Percentiles rank a stretch among this genome's conserved stretches.
Conservation (phyloP, 2,888 invertebrate genomes). For the Diarsia mendica region DNA sequence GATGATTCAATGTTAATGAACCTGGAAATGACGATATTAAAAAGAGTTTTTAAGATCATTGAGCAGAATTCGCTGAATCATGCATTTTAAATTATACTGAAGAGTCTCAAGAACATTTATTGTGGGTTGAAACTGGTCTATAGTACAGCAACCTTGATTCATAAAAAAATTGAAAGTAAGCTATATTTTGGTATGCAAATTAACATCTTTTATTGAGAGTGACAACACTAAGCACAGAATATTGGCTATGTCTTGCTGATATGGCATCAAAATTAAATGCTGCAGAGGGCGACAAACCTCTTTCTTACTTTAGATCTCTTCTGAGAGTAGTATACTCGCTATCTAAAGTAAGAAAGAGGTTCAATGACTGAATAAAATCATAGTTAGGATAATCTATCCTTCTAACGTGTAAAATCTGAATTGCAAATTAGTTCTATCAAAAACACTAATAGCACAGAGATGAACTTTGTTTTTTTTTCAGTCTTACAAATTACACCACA, state of each 20-base stretch:
- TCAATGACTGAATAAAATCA: constrained; percentile 1
- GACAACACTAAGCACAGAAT: background rate
- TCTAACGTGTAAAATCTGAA: no score
- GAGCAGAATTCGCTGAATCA: background rate
- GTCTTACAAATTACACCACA: background rate
- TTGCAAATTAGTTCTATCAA: constrained; percentile 1
- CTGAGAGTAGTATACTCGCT: no score
- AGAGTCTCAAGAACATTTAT: background rate
- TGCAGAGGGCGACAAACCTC: no score
- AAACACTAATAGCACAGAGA: background rate
- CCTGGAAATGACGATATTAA: constrained; percentile 74
- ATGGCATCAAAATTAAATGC: background rate
- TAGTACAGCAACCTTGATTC: background rate
- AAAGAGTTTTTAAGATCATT: background rate
- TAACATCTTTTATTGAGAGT: no score
- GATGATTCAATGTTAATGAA: constrained; percentile 93
- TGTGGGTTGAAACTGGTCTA: constrained; percentile 5
- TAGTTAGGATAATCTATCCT: background rate
- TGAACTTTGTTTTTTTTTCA: background rate
- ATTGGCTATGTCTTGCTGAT: background rate
- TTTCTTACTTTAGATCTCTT: background rate
- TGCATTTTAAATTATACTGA: background rate
- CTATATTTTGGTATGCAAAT: background rate
- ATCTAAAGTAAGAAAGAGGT: no score
- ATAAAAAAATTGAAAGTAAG: background rate